phyloP scores from a whole-genome alignment of 2,888 invertebrate genomes.

The Pharmacophagus antenor region DNA sequence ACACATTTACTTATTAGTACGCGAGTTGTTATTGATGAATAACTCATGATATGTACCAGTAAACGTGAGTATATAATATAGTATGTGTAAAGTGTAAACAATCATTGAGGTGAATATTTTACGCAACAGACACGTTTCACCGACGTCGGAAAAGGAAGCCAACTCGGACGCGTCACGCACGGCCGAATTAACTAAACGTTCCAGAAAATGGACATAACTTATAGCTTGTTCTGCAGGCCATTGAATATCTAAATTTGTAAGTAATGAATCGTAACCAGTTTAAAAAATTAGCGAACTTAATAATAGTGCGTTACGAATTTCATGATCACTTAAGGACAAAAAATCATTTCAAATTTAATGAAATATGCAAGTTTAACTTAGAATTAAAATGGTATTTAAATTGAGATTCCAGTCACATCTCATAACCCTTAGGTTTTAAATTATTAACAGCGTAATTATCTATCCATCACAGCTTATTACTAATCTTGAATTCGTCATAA shows the following conservation, averaged over 20 bases:
- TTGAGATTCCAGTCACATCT: no score
- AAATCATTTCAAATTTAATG: no score
- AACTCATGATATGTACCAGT: not conserved
- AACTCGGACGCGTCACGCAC: constrained; percentile 57
- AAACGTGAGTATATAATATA: constrained; percentile 17
- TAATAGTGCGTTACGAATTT: no score
- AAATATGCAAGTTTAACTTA: no score
- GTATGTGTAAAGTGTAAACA: constrained; percentile 21
- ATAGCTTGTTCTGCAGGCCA: constrained; percentile 1
- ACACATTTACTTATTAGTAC: not conserved
- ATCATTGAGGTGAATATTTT: constrained; percentile 43
- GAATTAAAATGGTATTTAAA: no score
- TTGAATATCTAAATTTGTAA: not conserved
- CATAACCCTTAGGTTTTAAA: no score
- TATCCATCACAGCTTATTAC: no score
- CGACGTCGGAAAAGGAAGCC: constrained; percentile 72
- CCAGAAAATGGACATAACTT: constrained; percentile 22
- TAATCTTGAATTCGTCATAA: no score
- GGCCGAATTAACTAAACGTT: constrained; percentile 32
- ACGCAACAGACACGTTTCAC: constrained; percentile 70
- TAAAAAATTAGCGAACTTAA: not conserved
- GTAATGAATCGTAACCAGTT: not conserved
- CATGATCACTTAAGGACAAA: not conserved
- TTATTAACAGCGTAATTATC: no score
- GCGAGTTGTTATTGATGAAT: not conserved